Percentiles rank a stretch among this genome's conserved stretches.
phyloP scores from a whole-genome alignment of 2,888 invertebrate species.

The Athrips mouffetella region DNA sequence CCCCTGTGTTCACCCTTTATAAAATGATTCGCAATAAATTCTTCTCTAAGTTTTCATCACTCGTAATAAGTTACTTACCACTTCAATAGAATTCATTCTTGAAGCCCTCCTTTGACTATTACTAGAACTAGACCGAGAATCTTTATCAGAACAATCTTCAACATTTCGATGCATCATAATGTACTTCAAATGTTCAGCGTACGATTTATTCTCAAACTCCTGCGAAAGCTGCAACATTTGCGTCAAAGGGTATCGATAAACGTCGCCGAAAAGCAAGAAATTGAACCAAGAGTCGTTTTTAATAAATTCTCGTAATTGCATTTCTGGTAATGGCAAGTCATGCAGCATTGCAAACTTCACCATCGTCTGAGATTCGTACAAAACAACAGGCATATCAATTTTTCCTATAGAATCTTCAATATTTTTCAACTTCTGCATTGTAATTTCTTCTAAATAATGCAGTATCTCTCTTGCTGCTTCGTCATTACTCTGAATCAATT shows the following conservation, averaged over 20 bases:
- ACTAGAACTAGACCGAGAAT: constrained; percentile 47
- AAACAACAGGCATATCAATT: constrained; percentile 58
- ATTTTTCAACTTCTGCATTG: constrained; percentile 45
- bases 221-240: constrained; percentile 78
- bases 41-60: no score
- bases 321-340: constrained; percentile 76
- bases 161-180: constrained; percentile 61
- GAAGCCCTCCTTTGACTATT: constrained; percentile 58
- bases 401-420: constrained; percentile 42
- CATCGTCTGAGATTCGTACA: constrained; percentile 79
- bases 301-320: constrained; percentile 79
- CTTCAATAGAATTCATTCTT: constrained; percentile 60
- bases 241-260: constrained; percentile 82
- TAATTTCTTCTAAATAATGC: constrained; percentile 63
- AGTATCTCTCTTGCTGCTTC: constrained; percentile 59
- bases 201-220: constrained; percentile 75
- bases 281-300: constrained; percentile 83
- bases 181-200: constrained; percentile 80
- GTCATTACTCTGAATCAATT: constrained; percentile 62
- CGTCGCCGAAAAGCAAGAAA: constrained; percentile 82
- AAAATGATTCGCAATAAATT: no score
- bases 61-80: constrained; percentile 45
- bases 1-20: no score
- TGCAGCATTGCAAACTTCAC: constrained; percentile 80
- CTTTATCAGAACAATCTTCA: constrained; percentile 62